Evolutionary conservation across 2,888 invertebrate species (phyloP).

Genomic region (Hirudinaria manillensis): DNA sequence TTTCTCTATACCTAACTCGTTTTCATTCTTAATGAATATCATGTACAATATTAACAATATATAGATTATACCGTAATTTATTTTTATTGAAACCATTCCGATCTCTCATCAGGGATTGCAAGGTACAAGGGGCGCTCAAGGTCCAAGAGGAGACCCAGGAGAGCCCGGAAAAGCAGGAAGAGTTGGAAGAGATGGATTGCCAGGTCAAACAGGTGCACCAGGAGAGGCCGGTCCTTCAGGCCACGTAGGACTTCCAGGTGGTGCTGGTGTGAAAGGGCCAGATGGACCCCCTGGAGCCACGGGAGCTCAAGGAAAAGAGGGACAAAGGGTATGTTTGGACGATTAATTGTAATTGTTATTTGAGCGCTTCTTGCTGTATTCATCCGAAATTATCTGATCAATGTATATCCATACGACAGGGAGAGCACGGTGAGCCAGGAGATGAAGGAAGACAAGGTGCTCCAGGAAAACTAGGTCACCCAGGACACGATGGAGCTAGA

Average conservation of each 20-base stretch:
- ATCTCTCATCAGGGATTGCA: slow-evolving; percentile 19
- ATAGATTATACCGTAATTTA: not conserved
- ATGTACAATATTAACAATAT: no score
- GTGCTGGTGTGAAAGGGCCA: slow-evolving; percentile 12
- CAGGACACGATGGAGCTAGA: slow-evolving; percentile 30
- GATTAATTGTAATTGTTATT: no score
- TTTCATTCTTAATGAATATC: no score
- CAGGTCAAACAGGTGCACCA: slow-evolving; percentile 15
- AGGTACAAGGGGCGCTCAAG: slow-evolving; percentile 17
- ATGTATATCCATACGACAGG: slow-evolving; percentile 20
- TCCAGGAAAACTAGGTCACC: slow-evolving; percentile 24
- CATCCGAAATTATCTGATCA: not conserved
- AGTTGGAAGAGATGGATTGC: slow-evolving; percentile 22
- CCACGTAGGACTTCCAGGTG: slow-evolving; percentile 10
- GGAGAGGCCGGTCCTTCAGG: slow-evolving; percentile 24
- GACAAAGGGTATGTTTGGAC: slow-evolving; percentile 18
- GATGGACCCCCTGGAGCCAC: slow-evolving; percentile 25
- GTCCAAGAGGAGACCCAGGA: slow-evolving; percentile 20
- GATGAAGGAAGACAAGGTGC: slow-evolving; percentile 25
- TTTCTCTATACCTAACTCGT: no score
- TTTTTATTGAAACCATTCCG: not conserved
- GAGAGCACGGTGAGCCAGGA: slow-evolving; percentile 38
- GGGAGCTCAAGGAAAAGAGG: slow-evolving; percentile 25
- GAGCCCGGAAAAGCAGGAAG: slow-evolving; percentile 17
- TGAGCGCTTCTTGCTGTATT: not conserved